phyloP scores from a whole-genome alignment of 1,140 invertebrate genomes.

The Euwallacea similis region DNA sequence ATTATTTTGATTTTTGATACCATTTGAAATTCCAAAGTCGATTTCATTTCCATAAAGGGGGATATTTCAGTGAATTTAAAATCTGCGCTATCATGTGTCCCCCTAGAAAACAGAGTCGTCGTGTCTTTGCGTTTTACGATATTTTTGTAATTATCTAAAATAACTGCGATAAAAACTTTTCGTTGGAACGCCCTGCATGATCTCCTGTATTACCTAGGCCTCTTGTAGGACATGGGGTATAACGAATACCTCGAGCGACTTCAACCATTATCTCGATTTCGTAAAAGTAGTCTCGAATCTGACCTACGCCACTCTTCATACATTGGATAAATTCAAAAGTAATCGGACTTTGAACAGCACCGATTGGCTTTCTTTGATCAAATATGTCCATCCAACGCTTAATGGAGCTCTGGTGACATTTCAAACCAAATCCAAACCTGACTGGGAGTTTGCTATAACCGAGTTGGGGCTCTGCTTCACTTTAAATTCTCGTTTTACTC shows the following conservation, averaged over 20 bases:
- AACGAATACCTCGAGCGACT: slow-evolving; percentile 44
- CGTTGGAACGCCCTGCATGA: no score
- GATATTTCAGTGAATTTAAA: no score
- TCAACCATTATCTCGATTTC: slow-evolving; percentile 56
- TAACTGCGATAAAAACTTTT: no score
- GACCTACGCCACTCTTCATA: slow-evolving; percentile 54
- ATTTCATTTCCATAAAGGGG: no score
- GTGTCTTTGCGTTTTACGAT: no score
- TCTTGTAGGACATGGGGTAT: slow-evolving; percentile 39
- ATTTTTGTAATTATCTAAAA: no score
- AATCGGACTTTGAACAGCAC: slow-evolving; percentile 54
- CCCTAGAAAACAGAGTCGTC: no score
- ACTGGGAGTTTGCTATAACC: slow-evolving; percentile 59
- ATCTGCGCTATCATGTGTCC: no score
- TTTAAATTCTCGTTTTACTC: slow-evolving; percentile 55
- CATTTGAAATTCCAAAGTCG: no score
- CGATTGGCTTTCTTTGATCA: slow-evolving; percentile 55
- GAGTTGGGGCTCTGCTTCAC: slow-evolving; percentile 61
- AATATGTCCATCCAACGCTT: slow-evolving; percentile 48
- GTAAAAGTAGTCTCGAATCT: slow-evolving; percentile 56
- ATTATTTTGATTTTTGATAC: no score
- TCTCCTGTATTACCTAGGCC: no score
- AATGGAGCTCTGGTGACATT: slow-evolving; percentile 47
- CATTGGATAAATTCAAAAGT: slow-evolving; percentile 54
- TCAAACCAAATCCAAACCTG: slow-evolving; percentile 44